A percentile compares a stretch with the other conserved stretches of the same genome.
These are phyloP conservation scores for Drosophila athabasca DNA, from an alignment of 1,140 invertebrate species.

Conservation along the genomic window DNA sequence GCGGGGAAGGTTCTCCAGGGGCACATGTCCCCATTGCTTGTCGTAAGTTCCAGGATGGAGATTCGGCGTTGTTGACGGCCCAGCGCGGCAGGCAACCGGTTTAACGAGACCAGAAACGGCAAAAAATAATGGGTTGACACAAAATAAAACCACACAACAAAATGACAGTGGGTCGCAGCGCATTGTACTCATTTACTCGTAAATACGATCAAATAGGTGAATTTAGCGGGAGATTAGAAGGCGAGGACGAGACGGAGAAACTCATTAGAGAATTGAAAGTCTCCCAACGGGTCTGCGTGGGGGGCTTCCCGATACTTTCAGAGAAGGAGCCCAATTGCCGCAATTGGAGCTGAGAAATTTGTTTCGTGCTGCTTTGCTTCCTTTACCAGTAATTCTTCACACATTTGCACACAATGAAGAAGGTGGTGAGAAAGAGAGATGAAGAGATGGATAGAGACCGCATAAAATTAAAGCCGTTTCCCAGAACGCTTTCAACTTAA, in stretches of 20 bases:
- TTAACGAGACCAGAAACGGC: slow-evolving; percentile 52
- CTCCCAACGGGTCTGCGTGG: no score
- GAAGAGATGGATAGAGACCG: no score
- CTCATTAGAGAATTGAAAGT: no score
- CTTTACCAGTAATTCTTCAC: slow-evolving; percentile 38
- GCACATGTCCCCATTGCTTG: no score
- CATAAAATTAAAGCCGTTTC: slow-evolving; percentile 2
- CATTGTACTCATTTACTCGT: slow-evolving; percentile 20
- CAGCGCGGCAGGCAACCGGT: slow-evolving; percentile 58
- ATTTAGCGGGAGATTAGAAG: slow-evolving; percentile 32
- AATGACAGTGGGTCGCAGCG: slow-evolving; percentile 68
- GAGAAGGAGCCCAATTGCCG: no score
- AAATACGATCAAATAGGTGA: slow-evolving; percentile 22
- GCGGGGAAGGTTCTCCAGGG: no score
- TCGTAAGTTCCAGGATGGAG: no score
- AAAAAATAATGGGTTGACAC: slow-evolving; percentile 55
- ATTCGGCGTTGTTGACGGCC: no score
- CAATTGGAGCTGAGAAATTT: not conserved
- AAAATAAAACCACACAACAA: slow-evolving; percentile 54
- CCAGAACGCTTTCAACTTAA: slow-evolving; percentile 41
- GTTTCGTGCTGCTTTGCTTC: slow-evolving; percentile 21
- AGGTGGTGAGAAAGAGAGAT: not conserved
- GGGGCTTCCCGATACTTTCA: no score
- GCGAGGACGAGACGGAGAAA: not conserved
- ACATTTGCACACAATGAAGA: slow-evolving; percentile 53